phyloP scores from a whole-genome alignment of 2,888 invertebrate genomes.

The Scrobipalpa atriplicella region DNA sequence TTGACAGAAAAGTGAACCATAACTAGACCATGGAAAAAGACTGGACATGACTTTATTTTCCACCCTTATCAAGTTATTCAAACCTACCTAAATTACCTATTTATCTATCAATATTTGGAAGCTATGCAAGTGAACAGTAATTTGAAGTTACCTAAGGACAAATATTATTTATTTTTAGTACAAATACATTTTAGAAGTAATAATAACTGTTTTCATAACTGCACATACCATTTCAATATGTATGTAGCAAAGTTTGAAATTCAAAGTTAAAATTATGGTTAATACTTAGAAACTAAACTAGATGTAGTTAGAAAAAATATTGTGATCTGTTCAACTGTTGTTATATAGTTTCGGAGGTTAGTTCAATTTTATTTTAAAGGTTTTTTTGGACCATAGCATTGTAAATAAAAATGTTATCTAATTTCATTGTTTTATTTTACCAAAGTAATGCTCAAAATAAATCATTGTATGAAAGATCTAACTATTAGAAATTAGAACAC shows the following conservation, averaged over 20 bases:
- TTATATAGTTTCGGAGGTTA: background rate
- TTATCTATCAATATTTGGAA: too few relatives aligned
- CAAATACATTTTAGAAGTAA: too few relatives aligned
- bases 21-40: background rate
- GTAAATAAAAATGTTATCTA: slow-evolving; percentile 39
- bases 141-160: too few relatives aligned
- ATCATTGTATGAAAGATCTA: too few relatives aligned
- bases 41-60: background rate
- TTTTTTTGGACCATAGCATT: slow-evolving; percentile 28
- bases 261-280: background rate
- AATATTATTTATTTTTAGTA: too few relatives aligned
- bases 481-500: too few relatives aligned
- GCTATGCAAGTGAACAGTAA: too few relatives aligned
- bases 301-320: background rate
- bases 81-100: too few relatives aligned
- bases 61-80: too few relatives aligned
- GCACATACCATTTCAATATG: background rate
- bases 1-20: slow-evolving; percentile 72
- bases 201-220: background rate
- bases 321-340: slow-evolving; percentile 19
- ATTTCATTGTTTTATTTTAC: slow-evolving; percentile 26
- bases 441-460: background rate
- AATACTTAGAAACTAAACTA: background rate
- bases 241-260: background rate
- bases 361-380: slow-evolving; percentile 8